phyloP scores from a whole-genome alignment of 92 coral and sea anemone species.

The Zoanthus solanderi region DNA sequence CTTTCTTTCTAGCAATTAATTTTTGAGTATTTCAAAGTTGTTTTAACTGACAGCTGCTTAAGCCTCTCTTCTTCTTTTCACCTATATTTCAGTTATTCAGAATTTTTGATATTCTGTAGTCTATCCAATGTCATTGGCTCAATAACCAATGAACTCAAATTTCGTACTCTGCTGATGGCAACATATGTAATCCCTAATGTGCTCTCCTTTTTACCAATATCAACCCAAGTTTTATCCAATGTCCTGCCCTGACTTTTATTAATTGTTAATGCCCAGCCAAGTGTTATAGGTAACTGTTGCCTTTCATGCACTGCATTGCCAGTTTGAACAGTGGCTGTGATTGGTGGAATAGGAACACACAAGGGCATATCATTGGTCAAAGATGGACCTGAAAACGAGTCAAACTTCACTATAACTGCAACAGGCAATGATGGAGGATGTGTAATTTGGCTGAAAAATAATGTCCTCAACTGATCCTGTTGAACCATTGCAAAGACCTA shows the following conservation, averaged over 20 bases:
- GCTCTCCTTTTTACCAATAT: slow-evolving; percentile 63
- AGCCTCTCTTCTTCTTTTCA: slow-evolving; percentile 38
- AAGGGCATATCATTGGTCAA: slow-evolving; percentile 34
- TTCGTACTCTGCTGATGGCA: slow-evolving; percentile 59
- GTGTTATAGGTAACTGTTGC: slow-evolving; percentile 75
- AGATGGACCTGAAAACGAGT: slow-evolving; percentile 34
- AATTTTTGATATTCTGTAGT: slow-evolving; percentile 30
- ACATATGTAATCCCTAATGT: slow-evolving; percentile 73
- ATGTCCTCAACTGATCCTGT: slow-evolving; percentile 36
- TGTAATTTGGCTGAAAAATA: slow-evolving; percentile 12
- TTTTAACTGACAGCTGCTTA: slow-evolving; percentile 32
- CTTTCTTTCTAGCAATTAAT: slow-evolving; percentile 43
- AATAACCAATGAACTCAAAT: slow-evolving; percentile 53
- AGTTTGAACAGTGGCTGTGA: slow-evolving; percentile 52
- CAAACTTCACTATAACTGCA: slow-evolving; percentile 28
- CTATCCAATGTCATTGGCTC: slow-evolving; percentile 59
- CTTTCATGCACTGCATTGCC: slow-evolving; percentile 64
- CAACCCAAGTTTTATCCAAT: slow-evolving; percentile 70
- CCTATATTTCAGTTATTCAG: slow-evolving; percentile 22
- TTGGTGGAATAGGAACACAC: slow-evolving; percentile 45
- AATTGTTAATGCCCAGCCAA: slow-evolving; percentile 68
- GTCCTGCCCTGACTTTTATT: slow-evolving; percentile 71
- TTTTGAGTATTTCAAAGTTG: slow-evolving; percentile 46
- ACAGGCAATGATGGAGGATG: slow-evolving; percentile 34
- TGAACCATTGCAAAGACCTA: slow-evolving; percentile 38